phyloP scores from a whole-genome alignment of 2,888 invertebrate species.

The Villa cingulata region DNA sequence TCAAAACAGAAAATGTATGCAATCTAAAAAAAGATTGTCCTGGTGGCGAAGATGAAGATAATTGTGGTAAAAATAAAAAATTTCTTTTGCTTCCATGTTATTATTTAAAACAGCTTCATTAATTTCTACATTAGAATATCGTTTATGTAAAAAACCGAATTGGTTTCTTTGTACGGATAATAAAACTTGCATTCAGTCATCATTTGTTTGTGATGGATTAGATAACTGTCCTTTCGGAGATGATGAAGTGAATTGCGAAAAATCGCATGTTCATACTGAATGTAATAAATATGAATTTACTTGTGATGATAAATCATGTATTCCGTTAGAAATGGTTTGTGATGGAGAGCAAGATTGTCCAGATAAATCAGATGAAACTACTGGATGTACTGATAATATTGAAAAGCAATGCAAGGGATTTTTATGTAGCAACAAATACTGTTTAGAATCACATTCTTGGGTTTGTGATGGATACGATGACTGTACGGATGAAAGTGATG shows the following conservation, averaged over 20 bases:
- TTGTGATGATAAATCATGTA: slow-evolving; percentile 41
- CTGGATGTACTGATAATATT: slow-evolving; percentile 32
- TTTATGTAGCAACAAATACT: slow-evolving; percentile 43
- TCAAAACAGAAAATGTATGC: slow-evolving; percentile 28
- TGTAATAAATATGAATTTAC: slow-evolving; percentile 28
- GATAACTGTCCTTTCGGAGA: slow-evolving; percentile 52
- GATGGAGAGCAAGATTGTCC: slow-evolving; percentile 57
- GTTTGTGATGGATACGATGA: slow-evolving; percentile 44
- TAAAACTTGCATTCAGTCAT: slow-evolving; percentile 52
- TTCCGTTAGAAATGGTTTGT: slow-evolving; percentile 52
- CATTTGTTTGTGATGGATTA: slow-evolving; percentile 59
- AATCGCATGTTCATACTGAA: slow-evolving; percentile 14
- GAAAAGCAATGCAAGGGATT: slow-evolving; percentile 45
- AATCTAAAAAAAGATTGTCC: slow-evolving; percentile 29
- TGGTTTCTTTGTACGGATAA: slow-evolving; percentile 30
- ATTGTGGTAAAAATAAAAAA: no score
- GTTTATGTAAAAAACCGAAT: slow-evolving; percentile 28
- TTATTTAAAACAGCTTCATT: no score
- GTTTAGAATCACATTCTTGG: slow-evolving; percentile 39
- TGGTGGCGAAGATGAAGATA: slow-evolving; percentile 30
- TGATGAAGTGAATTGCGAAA: slow-evolving; percentile 40
- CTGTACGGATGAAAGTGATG: slow-evolving; percentile 44
- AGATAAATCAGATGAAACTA: slow-evolving; percentile 55
- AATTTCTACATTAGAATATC: slow-evolving; percentile 20
- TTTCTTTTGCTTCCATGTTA: no score